phyloP scores from a whole-genome alignment of 2,113 vertebrate species.

The Pontoporia blainvillei region DNA sequence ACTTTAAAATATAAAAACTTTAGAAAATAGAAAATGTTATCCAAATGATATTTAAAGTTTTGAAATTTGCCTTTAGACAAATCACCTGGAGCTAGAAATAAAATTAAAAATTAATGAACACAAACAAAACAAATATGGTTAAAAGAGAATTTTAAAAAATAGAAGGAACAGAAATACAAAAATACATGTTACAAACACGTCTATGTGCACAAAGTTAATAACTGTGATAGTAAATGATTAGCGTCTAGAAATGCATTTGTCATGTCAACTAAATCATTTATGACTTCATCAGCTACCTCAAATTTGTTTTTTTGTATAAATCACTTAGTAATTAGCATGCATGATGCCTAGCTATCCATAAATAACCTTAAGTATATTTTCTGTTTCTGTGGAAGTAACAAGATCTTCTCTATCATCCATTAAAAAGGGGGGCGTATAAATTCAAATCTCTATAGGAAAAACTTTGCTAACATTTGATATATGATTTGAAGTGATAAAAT shows the following conservation, averaged over 20 bases:
- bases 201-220: not conserved
- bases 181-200: not conserved
- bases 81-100: not conserved
- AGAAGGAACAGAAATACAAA: not conserved
- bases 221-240: not conserved
- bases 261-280: not conserved
- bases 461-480: not conserved
- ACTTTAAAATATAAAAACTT: not conserved
- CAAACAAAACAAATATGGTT: not conserved
- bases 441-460: not conserved
- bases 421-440: not conserved
- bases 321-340: not conserved
- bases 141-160: not conserved
- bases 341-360: not conserved
- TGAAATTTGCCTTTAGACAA: not conserved
- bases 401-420: not conserved
- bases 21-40: not conserved
- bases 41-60: not conserved
- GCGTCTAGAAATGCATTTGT: not conserved
- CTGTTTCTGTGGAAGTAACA: not conserved
- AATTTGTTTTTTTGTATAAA: not conserved
- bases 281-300: not conserved
- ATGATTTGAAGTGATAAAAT: not conserved
- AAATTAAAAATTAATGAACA: not conserved
- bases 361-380: not conserved